phyloP scores from a whole-genome alignment of 2,797 vertebrate species.

The Phoxinus dragarum region DNA sequence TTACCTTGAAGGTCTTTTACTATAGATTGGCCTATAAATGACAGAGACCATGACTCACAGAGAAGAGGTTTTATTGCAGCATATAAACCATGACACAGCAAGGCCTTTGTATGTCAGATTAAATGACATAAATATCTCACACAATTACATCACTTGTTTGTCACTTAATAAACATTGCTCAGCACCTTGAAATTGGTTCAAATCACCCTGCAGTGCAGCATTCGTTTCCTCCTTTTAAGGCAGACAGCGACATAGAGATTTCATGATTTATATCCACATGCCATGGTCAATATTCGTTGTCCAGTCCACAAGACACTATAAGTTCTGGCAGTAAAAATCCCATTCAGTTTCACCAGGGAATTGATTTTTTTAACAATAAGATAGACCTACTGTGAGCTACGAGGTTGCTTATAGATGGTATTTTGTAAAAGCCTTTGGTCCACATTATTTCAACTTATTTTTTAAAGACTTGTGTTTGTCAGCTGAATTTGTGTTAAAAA shows the following conservation, averaged over 20 bases:
- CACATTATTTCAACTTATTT: not conserved
- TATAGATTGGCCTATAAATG: not conserved
- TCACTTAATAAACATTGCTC: not conserved
- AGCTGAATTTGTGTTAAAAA: not conserved
- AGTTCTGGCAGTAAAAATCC: not conserved
- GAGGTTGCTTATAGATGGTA: too few relatives aligned
- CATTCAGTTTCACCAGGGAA: not conserved
- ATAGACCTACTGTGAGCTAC: not conserved
- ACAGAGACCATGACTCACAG: constrained; percentile 18
- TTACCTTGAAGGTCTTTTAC: not conserved
- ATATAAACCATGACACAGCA: constrained; percentile 34
- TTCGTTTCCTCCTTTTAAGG: not conserved
- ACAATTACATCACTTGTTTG: not conserved
- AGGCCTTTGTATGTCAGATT: not conserved
- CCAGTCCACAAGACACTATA: not conserved
- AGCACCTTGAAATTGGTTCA: constrained; percentile 7
- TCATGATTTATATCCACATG: constrained; percentile 12
- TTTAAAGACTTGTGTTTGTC: not conserved
- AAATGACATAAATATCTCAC: not conserved
- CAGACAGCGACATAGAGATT: not conserved
- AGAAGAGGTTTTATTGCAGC: constrained; percentile 39
- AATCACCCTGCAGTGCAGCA: not conserved
- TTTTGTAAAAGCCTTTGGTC: not conserved
- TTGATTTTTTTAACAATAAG: not conserved
- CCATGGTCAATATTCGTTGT: constrained; percentile 3